These are phyloP conservation scores for Enteromius viviparus DNA, from an alignment of 2,797 vertebrate genomes.

Conservation along the genomic window DNA sequence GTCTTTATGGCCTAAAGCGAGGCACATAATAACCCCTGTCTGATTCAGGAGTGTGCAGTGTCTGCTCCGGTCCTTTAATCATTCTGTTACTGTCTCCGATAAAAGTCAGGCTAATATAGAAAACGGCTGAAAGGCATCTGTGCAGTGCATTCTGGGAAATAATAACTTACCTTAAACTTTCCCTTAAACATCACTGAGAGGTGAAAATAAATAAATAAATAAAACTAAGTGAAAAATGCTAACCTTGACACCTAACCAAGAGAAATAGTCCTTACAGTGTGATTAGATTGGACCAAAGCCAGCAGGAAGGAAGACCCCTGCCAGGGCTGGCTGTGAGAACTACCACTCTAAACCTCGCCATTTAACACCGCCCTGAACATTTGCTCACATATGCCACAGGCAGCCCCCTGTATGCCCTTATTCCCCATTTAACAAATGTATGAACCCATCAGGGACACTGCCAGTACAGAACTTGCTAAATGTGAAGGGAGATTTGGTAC, in stretches of 20 bases:
- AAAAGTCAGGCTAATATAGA: conserved; percentile 9
- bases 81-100: conserved; percentile 9
- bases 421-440: conserved; percentile 21
- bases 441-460: conserved; percentile 14
- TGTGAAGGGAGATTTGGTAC: conserved; percentile 10
- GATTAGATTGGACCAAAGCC: conserved; percentile 26
- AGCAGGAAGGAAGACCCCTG: conserved; percentile 18
- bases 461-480: conserved; percentile 1
- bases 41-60: background rate
- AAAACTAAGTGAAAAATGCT: conserved; percentile 1
- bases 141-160: conserved; percentile 25
- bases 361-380: conserved; percentile 7
- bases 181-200: background rate
- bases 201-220: background rate
- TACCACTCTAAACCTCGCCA: background rate
- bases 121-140: conserved; percentile 7
- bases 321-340: background rate
- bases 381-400: conserved; percentile 19
- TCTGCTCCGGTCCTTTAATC: conserved; percentile 26
- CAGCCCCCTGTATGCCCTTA: background rate
- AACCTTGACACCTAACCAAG: conserved; percentile 32
- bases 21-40: conserved; percentile 36
- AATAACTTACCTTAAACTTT: conserved; percentile 5
- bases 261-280: conserved; percentile 13
- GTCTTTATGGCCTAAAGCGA: conserved; percentile 10